Evolutionary conservation across 2,797 vertebrate genomes (phyloP), one percentile per base, ranked within the genome.

Genomic region (Lithobates pipiens): DNA sequence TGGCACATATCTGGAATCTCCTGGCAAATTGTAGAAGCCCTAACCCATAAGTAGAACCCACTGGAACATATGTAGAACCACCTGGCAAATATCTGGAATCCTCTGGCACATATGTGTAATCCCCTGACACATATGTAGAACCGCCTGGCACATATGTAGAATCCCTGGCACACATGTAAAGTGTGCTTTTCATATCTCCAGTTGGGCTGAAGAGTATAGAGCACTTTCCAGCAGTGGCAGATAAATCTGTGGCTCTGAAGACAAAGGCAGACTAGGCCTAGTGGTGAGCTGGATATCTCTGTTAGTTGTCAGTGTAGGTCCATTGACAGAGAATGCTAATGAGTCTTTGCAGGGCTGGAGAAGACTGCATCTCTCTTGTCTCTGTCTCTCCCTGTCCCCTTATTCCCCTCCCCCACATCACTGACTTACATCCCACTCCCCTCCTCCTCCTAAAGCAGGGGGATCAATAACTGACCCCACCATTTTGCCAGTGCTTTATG

Each of bases 281-380:
- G 93, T 94, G 94, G 95, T 93, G 95, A 95, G 94, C 93, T 96
- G 95, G 96, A 96, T 96, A 96, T 97, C 96, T 98, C 96, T 97
- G 96, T 96, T 96, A 97, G 95, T 96, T 97, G 96, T 96, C 97
- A 97, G 95, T 90, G 91, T 92, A 94, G 95, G 96, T 96, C 94
- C 96, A 93, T 95, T 94, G 95, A 94, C 94, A 92, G 94, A 93
- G 96, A 97, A 97, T 97, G 96, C 95, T 97, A 97, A 97, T 97
- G 95, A 96, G 93, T 91, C 89, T 92, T 90, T 89, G 89, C 89
- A 87, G 82, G 88, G 90, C 54, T 84, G 84, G 84, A 88, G 78
- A 83, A 89, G 87, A 88, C 90, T 83, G 88, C 21, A 86, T 89
- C 78, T 2, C 86, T 82, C 80, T 10, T 77, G 84, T 88, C 90